Evolutionary conservation across 2,113 vertebrate genomes (phyloP), one percentile per base, ranked within the genome.

Genomic region (Phaetusa simplex): DNA sequence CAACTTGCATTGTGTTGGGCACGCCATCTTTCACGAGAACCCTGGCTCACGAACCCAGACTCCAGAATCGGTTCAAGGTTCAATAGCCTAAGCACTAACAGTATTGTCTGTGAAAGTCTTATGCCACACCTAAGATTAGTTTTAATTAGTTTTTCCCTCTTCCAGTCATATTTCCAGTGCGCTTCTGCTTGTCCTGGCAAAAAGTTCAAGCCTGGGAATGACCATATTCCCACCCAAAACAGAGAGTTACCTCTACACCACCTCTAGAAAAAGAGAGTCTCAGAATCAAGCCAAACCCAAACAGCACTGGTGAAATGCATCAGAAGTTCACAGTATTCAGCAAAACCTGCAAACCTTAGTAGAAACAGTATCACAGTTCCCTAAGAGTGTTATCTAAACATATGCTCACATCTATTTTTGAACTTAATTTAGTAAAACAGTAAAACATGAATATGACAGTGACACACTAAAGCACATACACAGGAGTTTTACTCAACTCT

Each of bases 111-210:
- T 71, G 9, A 11, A 76, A 82, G 5, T 16, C 27, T 80, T 74
- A 43, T 3, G 7, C 6, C 32, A 83, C 59, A 72, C 40, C 32
- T 55, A 21, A 79, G 3, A 55, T 77, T 17, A 34, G 12, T 47
- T 73, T 69, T 49, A 55, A 24, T 19, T 58, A 66, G 27, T 29
- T 80, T 88, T 58, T 21, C 24, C 29, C 13, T 64, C 18, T 80
- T 64, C 21, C 20, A 21, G 2, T 21, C 3, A 0, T 42, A 26
- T 79, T 55, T 65, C 26, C 3, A 43, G 1, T 27, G 16, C 62
- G 43, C 14, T 65, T 49, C 22, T 47, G 26, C 40, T 66, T 43
- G 14, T 67, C 38, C 29, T 67, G 30, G 24, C 27, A 66, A 58
- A 81, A 85, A 18, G 18, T 30, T 40, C 7, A 24, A 52, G 38